These are phyloP conservation scores for Acronicta leporina DNA, from an alignment of 2,888 invertebrate species.

Conservation along the genomic window DNA sequence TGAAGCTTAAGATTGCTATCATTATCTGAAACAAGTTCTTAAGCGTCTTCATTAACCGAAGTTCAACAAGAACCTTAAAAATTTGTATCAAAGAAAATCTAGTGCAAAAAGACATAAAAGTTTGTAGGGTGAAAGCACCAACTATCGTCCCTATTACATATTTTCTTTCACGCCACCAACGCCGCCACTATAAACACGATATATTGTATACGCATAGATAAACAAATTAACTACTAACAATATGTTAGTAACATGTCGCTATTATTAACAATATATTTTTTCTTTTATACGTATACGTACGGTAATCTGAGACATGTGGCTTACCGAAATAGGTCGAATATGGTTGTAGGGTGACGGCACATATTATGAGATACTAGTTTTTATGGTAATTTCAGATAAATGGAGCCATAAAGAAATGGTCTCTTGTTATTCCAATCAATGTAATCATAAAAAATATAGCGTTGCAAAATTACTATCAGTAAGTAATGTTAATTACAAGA, in stretches of 20 bases:
- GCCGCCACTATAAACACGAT: conserved; percentile 45
- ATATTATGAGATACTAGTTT: conserved; percentile 43
- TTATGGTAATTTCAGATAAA: conserved; percentile 43
- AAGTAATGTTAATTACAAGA: too few species aligned
- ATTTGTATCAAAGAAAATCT: conserved; percentile 50
- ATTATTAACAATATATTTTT: conserved; percentile 60
- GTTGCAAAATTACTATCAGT: background rate
- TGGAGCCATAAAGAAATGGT: conserved; percentile 15
- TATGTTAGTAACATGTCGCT: conserved; percentile 53
- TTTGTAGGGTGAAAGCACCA: conserved; percentile 37
- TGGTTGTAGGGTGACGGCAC: conserved; percentile 63
- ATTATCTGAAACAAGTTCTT: conserved; percentile 31
- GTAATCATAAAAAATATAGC: background rate
- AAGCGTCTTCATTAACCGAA: conserved; percentile 44
- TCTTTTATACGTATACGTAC: conserved; percentile 70
- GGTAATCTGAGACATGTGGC: conserved; percentile 79
- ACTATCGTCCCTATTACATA: conserved; percentile 30
- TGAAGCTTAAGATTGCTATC: conserved; percentile 37
- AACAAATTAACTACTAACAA: conserved; percentile 63
- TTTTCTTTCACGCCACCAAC: conserved; percentile 49
- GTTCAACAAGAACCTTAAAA: conserved; percentile 36
- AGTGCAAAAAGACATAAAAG: conserved; percentile 35
- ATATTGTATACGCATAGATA: conserved; percentile 53
- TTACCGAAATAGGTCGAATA: conserved; percentile 75
- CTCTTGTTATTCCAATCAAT: conserved; percentile 44